These are phyloP conservation scores for Monoplex corrugatus DNA, from an alignment of 2,888 invertebrate genomes.

Conservation along the genomic window DNA sequence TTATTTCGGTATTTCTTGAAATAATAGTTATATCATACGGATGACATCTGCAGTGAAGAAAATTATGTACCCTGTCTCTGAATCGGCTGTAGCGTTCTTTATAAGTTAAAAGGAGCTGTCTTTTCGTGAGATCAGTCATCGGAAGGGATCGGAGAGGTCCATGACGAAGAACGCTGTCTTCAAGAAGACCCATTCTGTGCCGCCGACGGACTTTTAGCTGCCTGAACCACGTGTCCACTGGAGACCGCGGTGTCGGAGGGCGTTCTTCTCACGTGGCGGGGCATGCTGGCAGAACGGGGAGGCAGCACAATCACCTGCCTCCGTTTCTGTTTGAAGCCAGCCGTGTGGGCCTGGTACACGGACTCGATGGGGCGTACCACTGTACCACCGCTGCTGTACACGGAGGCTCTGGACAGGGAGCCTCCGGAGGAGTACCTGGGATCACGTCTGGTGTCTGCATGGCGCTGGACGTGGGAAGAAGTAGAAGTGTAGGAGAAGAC, in stretches of 20 bases:
- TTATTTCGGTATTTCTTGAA: background rate
- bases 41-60: background rate
- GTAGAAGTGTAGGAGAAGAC: slow-evolving; percentile 34
- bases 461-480: background rate
- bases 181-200: slow-evolving; percentile 14
- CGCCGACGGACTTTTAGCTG: background rate
- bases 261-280: background rate
- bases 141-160: no score
- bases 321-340: slow-evolving; percentile 36
- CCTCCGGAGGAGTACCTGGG: background rate
- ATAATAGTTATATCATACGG: background rate
- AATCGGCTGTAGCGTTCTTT: background rate
- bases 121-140: background rate
- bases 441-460: background rate
- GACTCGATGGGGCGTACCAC: slow-evolving; percentile 52
- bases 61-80: background rate
- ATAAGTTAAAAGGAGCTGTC: background rate
- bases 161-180: background rate
- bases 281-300: slow-evolving; percentile 43
- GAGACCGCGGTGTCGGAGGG: background rate
- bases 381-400: slow-evolving; percentile 23
- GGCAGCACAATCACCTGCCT: slow-evolving; percentile 51
- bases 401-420: slow-evolving; percentile 11
- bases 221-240: background rate
- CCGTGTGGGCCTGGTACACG: slow-evolving; percentile 48